Conservation (phyloP, 1,140 invertebrate genomes). For the Penaeus indicus region DNA sequence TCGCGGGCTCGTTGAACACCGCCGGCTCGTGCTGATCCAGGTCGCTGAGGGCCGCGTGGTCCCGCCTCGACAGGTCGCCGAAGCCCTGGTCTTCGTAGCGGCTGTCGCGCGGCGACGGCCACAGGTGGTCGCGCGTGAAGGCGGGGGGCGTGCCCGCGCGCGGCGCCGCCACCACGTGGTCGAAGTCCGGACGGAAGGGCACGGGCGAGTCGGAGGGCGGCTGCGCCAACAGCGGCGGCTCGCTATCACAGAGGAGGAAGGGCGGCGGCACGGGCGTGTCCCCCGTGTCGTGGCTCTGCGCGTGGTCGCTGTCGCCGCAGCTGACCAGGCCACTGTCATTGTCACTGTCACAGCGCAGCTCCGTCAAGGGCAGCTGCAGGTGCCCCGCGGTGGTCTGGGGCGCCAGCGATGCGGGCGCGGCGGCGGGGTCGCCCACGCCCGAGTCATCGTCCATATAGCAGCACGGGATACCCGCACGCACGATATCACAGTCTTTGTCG, state of each 20-base stretch:
- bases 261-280: slow-evolving; percentile 35
- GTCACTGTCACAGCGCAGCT: slow-evolving; percentile 53
- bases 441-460: slow-evolving; percentile 48
- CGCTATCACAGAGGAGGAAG: slow-evolving; percentile 9
- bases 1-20: slow-evolving; percentile 35
- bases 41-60: slow-evolving; percentile 16
- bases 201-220: slow-evolving; percentile 41
- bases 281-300: slow-evolving; percentile 15
- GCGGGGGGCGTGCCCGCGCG: neutral
- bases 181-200: slow-evolving; percentile 55
- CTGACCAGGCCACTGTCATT: slow-evolving; percentile 53
- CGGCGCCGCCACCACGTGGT: slow-evolving; percentile 33
- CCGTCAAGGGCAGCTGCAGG: slow-evolving; percentile 47
- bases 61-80: slow-evolving; percentile 32
- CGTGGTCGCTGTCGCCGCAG: slow-evolving; percentile 51
- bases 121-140: slow-evolving; percentile 4
- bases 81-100: slow-evolving; percentile 51
- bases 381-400: neutral
- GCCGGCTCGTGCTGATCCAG: slow-evolving; percentile 9
- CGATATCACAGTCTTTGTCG: slow-evolving; percentile 45
- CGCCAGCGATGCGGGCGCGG: slow-evolving; percentile 19
- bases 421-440: neutral
- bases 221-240: slow-evolving; percentile 23
- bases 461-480: slow-evolving; percentile 45
- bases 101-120: slow-evolving; percentile 3